phyloP scores from a whole-genome alignment of 2,888 invertebrate genomes.

The Ptilodon capucinus region DNA sequence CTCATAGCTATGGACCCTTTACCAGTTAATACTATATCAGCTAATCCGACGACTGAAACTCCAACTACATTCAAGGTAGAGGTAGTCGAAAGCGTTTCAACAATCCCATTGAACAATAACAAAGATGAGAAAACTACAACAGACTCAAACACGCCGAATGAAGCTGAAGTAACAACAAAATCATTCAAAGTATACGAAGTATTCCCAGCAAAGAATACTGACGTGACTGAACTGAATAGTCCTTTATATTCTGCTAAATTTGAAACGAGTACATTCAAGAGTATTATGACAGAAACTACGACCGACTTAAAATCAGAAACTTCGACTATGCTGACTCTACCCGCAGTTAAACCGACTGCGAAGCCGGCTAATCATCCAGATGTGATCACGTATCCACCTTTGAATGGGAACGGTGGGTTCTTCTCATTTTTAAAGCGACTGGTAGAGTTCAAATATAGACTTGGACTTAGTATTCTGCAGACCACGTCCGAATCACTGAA shows the following conservation, averaged over 20 bases:
- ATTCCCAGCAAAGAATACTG: conserved; percentile 51
- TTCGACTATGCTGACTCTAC: conserved; percentile 58
- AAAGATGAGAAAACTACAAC: conserved; percentile 46
- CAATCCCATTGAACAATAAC: conserved; percentile 54
- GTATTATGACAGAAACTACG: conserved; percentile 63
- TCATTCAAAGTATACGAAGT: conserved; percentile 68
- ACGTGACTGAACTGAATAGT: conserved; percentile 37
- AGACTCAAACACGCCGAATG: conserved; percentile 49
- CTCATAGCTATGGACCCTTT: conserved; percentile 6
- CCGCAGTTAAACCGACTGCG: conserved; percentile 35
- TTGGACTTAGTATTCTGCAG: conserved; percentile 86
- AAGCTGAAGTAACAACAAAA: conserved; percentile 62
- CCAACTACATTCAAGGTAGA: conserved; percentile 42
- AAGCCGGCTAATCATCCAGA: conserved; percentile 52
- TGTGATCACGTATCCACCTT: conserved; percentile 67
- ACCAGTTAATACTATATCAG: conserved; percentile 52
- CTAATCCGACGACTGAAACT: conserved; percentile 37
- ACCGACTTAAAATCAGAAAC: conserved; percentile 66
- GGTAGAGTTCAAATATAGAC: conserved; percentile 85
- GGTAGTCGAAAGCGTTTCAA: conserved; percentile 69
- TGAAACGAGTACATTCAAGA: conserved; percentile 53
- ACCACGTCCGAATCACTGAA: conserved; percentile 86
- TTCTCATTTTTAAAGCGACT: conserved; percentile 84
- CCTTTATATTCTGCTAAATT: conserved; percentile 31
- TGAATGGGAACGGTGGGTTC: conserved; percentile 68